Conservation (phyloP, 2,888 invertebrate genomes). For the Acheta domesticus region DNA sequence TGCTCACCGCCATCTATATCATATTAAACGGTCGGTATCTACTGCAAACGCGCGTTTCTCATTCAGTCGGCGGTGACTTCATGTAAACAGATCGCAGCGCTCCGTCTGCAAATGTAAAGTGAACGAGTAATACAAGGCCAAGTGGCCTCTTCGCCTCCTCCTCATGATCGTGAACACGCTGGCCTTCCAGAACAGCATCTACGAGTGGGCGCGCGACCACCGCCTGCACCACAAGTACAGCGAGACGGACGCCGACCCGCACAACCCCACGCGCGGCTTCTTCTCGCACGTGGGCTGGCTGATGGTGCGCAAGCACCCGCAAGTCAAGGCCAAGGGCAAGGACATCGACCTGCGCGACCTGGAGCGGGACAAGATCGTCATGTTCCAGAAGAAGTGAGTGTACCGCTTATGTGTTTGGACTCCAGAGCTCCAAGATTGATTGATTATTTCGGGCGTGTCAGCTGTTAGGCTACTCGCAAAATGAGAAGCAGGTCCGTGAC, state of each 20-base stretch:
- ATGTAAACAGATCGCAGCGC: too few relatives aligned
- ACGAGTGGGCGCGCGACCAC: constrained; percentile 51
- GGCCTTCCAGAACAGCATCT: constrained; percentile 69
- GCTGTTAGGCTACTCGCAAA: too few relatives aligned
- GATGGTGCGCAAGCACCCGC: constrained; percentile 83
- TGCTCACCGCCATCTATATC: too few relatives aligned
- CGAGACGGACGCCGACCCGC: constrained; percentile 91
- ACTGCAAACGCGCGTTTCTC: too few relatives aligned
- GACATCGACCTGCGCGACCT: constrained; percentile 82
- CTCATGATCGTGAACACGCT: constrained; percentile 80
- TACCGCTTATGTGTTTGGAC: too few relatives aligned
- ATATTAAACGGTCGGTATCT: too few relatives aligned
- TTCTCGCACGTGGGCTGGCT: constrained; percentile 96
- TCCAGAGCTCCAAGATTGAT: too few relatives aligned
- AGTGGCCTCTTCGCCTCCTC: constrained; percentile 77
- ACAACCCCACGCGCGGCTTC: constrained; percentile 87
- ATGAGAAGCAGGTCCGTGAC: too few relatives aligned
- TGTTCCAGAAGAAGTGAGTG: constrained; percentile 84
- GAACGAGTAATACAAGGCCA: constrained; percentile 98
- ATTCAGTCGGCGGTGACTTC: too few relatives aligned
- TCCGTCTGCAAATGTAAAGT: too few relatives aligned
- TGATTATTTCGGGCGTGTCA: too few relatives aligned
- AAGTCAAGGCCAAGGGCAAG: constrained; percentile 81
- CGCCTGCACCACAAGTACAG: constrained; percentile 90
- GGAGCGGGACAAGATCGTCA: constrained; percentile 73